Evolutionary conservation across 2,797 vertebrate genomes (phyloP).

Genomic region (Thalassophryne amazonica): DNA sequence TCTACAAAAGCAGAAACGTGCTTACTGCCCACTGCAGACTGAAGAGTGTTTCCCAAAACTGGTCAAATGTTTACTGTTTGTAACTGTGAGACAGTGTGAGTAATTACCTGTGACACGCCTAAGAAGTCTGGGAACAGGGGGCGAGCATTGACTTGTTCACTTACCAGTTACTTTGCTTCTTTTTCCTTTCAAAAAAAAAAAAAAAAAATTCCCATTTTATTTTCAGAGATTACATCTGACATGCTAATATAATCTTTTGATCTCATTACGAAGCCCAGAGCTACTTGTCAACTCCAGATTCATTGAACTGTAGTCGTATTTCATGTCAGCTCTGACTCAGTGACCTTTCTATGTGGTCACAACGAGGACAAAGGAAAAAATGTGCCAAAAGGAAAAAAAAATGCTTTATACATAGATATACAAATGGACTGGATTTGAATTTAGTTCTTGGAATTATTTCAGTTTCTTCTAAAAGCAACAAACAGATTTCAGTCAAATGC

Average conservation of each 20-base stretch:
- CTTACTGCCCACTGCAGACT: too few relatives aligned
- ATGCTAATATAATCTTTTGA: conserved; percentile 58
- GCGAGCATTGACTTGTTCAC: conserved; percentile 54
- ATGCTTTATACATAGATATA: neutral
- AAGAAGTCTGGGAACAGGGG: conserved; percentile 42
- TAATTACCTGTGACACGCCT: conserved; percentile 63
- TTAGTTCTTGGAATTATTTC: neutral
- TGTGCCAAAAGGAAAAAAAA: conserved; percentile 6
- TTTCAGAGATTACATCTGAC: conserved; percentile 43
- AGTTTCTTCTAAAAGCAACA: too few relatives aligned
- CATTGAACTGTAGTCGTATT: conserved; percentile 53
- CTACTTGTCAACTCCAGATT: conserved; percentile 58
- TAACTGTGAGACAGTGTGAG: conserved; percentile 41
- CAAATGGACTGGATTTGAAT: neutral
- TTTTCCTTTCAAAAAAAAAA: conserved; percentile 20
- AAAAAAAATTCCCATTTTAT: conserved; percentile 15
- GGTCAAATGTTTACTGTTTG: conserved; percentile 34
- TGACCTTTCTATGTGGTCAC: conserved; percentile 66
- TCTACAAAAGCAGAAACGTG: too few relatives aligned
- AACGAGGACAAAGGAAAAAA: conserved; percentile 24
- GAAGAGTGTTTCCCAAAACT: conserved; percentile 46
- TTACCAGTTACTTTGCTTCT: conserved; percentile 30
- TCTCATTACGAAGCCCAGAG: conserved; percentile 53
- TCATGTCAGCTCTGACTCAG: conserved; percentile 52
- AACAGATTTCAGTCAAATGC: too few relatives aligned